Conservation (phyloP, 2,888 invertebrate genomes). For the Mesorhabditis spiculigera region DNA sequence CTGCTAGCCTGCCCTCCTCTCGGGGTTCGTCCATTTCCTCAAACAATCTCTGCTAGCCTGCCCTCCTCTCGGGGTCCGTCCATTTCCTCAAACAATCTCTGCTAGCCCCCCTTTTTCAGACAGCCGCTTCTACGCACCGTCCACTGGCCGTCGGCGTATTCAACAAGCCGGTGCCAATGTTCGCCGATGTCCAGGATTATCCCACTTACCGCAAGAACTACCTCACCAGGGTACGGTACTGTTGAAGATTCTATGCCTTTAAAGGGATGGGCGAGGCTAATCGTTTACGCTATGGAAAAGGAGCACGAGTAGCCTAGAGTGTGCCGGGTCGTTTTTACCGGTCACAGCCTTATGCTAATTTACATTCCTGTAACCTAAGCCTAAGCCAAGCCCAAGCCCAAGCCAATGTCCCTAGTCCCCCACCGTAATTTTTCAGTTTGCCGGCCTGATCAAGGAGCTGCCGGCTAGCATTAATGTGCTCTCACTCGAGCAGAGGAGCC, state of each 20-base stretch:
- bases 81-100: neutral
- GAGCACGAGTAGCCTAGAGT: too few species aligned
- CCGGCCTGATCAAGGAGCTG: conserved; percentile 31
- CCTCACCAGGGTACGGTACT: conserved; percentile 50
- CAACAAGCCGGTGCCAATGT: conserved; percentile 43
- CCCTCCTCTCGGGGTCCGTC: too few species aligned
- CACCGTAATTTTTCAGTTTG: conserved; percentile 27
- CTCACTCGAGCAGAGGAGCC: conserved; percentile 59
- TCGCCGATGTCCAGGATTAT: conserved; percentile 23
- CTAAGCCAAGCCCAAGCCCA: too few species aligned
- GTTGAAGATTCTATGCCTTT: conserved; percentile 60
- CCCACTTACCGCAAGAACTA: conserved; percentile 59
- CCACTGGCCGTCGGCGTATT: conserved; percentile 39
- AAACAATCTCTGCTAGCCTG: too few species aligned
- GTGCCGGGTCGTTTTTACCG: too few species aligned
- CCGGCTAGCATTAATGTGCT: conserved; percentile 59
- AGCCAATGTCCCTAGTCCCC: too few species aligned
- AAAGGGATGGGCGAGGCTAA: conserved; percentile 51
- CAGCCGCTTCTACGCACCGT: conserved; percentile 27
- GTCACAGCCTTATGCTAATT: too few species aligned
- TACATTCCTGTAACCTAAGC: too few species aligned
- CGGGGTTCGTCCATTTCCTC: too few species aligned
- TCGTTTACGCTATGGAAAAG: too few species aligned
- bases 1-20: too few species aligned
- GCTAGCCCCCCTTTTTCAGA: conserved; percentile 13